Base-by-base conservation (phyloP, 2,888 invertebrate genomes). In the Crepidodera aurea region DNA sequence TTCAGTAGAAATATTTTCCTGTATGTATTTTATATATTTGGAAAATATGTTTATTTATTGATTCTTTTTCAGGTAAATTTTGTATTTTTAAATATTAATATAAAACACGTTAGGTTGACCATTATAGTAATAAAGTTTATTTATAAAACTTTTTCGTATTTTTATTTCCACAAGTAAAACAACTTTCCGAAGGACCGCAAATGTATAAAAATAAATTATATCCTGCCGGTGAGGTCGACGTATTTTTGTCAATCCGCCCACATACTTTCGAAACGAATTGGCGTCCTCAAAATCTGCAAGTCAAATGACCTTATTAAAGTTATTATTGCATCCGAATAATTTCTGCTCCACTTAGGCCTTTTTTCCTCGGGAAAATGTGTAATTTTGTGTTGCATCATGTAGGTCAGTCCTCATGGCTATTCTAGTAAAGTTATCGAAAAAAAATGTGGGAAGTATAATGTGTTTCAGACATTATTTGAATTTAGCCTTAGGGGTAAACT, bases 241-340 rank as follows among this genome's bases (percentile, higher is more conserved):
- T 37, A 37, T 37, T 37, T 37, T 37, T 37, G 10, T 37, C 37
- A 37, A 37, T 13, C 37, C 37, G 37, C 37, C 37, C 37, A 37
- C 37, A 37, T 10, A 37, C 37, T 37, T 37, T 37, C 37, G 37
- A 37, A 37, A 37, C 37, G 37, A 37, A 37, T 10, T 13, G 13
- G 13, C 37, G 37, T 37, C 37, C 37, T 37, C 37, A 37, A 37
- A 37, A 37, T 37, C 37, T 37, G 37, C 37, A 37, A 37, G 6
- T 37, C 37, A 37, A 37, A 37, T 15, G 37, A 37, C 37, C 37
- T 37, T 10, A 37, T 37, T 37, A 15, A 37, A 37, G 13, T 13
- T 37, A 12, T 37, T 37, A 37, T 37, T 37, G 37, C 37, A 37
- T 37, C 12, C 37, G 37, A 13, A 37, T 13, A 37, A 37, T 37